Evolutionary conservation across 2,113 vertebrate species (phyloP).

Genomic region (Tauraco erythrolophus): DNA sequence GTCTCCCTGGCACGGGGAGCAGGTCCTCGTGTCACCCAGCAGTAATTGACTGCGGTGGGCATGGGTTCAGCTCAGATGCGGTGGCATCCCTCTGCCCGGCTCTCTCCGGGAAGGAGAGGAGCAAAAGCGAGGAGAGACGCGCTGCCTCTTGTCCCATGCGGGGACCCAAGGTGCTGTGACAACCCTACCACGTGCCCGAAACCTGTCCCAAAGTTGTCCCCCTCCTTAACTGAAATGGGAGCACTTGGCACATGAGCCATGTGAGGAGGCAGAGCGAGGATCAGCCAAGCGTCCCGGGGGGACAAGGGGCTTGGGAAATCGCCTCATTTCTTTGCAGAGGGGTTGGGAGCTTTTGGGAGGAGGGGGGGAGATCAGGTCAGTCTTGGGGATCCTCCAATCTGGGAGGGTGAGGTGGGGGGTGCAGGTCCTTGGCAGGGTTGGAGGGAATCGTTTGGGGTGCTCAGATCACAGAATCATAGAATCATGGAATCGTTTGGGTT

Average conservation of each 20-base stretch:
- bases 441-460: background rate
- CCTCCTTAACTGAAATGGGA: background rate
- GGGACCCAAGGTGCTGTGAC: background rate
- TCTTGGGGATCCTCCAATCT: background rate
- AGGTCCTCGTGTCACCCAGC: too few species aligned
- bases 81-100: background rate
- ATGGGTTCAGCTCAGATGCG: rapidly evolving
- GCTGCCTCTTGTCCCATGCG: background rate
- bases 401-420: background rate
- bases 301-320: too few species aligned
- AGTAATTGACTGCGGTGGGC: background rate
- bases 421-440: background rate
- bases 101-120: background rate
- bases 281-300: too few species aligned
- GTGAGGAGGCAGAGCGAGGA: background rate
- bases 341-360: too few species aligned
- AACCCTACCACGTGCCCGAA: background rate
- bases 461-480: too few species aligned
- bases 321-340: too few species aligned
- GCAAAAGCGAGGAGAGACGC: too few species aligned
- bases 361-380: background rate
- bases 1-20: too few species aligned
- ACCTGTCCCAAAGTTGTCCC: background rate
- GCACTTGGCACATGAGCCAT: too few species aligned
- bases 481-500: too few species aligned